Percentiles rank a stretch among this genome's conserved stretches.
phyloP scores from a whole-genome alignment of 1,140 invertebrate species.

The Neodiprion virginianus region DNA sequence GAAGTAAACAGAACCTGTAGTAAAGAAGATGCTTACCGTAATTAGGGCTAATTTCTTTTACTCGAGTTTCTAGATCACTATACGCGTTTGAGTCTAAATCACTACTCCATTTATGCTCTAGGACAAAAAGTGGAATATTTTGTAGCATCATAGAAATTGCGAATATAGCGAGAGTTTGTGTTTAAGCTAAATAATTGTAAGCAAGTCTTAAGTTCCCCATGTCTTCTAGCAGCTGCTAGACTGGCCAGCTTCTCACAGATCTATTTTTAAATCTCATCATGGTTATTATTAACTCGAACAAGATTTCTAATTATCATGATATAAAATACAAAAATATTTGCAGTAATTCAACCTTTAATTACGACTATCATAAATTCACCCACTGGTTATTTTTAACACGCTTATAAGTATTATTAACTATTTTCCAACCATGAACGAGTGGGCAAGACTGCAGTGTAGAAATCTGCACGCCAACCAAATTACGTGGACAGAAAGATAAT shows the following conservation, averaged over 20 bases:
- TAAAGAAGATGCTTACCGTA: background rate
- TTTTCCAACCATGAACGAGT: too few relatives aligned
- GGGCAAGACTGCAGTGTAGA: too few relatives aligned
- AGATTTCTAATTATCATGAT: background rate
- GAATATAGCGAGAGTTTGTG: background rate
- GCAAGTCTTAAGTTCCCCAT: background rate
- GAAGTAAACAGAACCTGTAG: too few relatives aligned
- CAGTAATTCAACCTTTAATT: constrained; percentile 11
- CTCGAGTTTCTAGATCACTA: constrained; percentile 36
- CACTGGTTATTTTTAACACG: constrained; percentile 9
- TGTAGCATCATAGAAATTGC: constrained; percentile 51
- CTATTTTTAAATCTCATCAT: constrained; percentile 51
- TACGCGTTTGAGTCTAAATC: constrained; percentile 48
- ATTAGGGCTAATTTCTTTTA: background rate
- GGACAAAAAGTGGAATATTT: constrained; percentile 56
- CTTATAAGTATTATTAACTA: background rate
- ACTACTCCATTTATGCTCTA: constrained; percentile 58
- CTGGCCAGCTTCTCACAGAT: constrained; percentile 30
- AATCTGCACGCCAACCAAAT: too few relatives aligned
- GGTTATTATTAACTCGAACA: constrained; percentile 52
- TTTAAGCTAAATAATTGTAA: too few relatives aligned
- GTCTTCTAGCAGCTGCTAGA: constrained; percentile 1
- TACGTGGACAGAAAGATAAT: background rate
- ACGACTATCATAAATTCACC: constrained; percentile 20
- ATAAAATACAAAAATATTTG: background rate